Evolutionary conservation across 2,888 invertebrate genomes (phyloP), one percentile per base, ranked within the genome.

Genomic region (Nowickia ferox): DNA sequence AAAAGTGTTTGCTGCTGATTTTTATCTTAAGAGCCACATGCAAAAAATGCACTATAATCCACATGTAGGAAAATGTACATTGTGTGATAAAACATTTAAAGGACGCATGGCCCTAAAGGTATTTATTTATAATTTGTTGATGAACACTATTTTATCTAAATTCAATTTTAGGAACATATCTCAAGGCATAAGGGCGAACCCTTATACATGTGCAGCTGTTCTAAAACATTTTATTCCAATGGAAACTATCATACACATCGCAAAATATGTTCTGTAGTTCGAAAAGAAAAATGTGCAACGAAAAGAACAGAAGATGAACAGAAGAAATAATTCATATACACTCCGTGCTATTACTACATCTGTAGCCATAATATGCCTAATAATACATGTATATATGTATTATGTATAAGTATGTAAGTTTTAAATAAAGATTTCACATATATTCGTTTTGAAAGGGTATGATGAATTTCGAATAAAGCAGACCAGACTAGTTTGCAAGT

Each of bases 241-340:
- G 92, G 91, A 9, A 92, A 92, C 84, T 91, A 92, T 91, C 91
- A 92, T 87, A 90, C 92, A 1, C 92, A 92, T 88, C 89, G 91
- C 38, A 92, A 92, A 83, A 91, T 91, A 78, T 92, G 92, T 88
- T 90, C 91, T 11, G 88, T 88, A 30, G 91, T 92, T 87, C 92
- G 92, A 92, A 91, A 91, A 51, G 88, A 79, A 63, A 68, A 83
- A 72, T 72, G 57, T 78, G 19, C 66, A 66, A 30, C 66, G 65
- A 19, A 83, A 83, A 59, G 51, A 51, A 42, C 40, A 22, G 13
- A 53, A 51, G 69, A 78, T 6, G 30, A 30, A 30, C 30, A 30
- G 30, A 30, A 5, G 5, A 30, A 30, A 6, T 30, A 30, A 30
- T 30, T 30, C 30, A 30, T 30, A 30, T 30, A 30, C 30, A 30